These are phyloP conservation scores for Saimiri boliviensis DNA, from an alignment of 2,113 vertebrate species.

Conservation along the genomic window DNA sequence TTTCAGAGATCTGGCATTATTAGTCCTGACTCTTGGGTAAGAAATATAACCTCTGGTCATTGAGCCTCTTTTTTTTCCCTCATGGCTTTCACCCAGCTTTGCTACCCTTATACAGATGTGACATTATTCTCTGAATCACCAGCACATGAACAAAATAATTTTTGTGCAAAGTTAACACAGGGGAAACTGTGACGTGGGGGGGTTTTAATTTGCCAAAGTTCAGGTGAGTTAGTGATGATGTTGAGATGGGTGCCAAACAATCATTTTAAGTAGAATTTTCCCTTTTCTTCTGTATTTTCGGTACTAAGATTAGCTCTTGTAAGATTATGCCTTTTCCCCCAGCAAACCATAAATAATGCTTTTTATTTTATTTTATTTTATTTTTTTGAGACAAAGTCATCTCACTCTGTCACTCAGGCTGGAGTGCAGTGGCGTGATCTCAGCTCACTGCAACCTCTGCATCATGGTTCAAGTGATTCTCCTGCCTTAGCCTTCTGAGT, in stretches of 20 bases:
- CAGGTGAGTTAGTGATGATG: background rate
- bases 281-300: background rate
- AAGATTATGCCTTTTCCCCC: background rate
- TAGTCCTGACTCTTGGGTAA: background rate
- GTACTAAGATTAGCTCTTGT: background rate
- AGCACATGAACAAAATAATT: constrained; percentile 17
- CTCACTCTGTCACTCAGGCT: no score
- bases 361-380: background rate
- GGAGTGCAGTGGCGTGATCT: no score
- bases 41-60: background rate
- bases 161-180: background rate
- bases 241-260: background rate
- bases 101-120: background rate
- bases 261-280: background rate
- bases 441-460: no score
- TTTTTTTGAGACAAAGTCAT: no score
- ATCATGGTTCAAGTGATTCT: no score
- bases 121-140: constrained; percentile 2
- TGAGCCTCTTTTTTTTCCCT: background rate
- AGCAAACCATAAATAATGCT: constrained; percentile 17
- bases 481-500: no score
- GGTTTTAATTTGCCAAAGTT: constrained; percentile 19
- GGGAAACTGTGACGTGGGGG: constrained; percentile 17
- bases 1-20: background rate
- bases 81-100: background rate